These are phyloP conservation scores for Oxyscelio sp. DNA, from an alignment of 2,888 invertebrate genomes.

Conservation along the genomic window DNA sequence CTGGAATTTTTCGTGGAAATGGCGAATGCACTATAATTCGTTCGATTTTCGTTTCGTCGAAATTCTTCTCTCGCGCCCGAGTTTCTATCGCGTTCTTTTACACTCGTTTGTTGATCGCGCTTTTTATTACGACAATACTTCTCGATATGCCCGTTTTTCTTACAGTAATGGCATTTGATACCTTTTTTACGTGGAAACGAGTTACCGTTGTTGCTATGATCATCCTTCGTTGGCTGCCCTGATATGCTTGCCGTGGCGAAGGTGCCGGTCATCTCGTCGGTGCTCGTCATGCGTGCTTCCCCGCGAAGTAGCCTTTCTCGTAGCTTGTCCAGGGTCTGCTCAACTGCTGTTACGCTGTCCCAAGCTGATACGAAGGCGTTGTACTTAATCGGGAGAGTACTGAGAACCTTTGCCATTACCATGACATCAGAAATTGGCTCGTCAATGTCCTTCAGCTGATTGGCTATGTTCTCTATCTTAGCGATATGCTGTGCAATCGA, in stretches of 20 bases:
- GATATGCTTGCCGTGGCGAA: constrained; percentile 12
- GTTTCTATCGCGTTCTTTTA: not conserved
- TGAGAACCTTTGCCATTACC: constrained; percentile 46
- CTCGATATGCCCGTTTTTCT: constrained; percentile 34
- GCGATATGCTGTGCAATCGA: constrained; percentile 30
- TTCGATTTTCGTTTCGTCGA: not conserved
- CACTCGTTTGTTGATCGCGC: not conserved
- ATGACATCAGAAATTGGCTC: constrained; percentile 30
- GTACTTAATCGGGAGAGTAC: constrained; percentile 32
- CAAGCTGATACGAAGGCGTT: constrained; percentile 41
- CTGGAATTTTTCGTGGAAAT: not conserved
- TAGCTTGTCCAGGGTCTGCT: constrained; percentile 31
- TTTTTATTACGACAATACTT: constrained; percentile 39
- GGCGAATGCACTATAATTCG: constrained; percentile 6
- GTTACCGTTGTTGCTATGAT: too few relatives aligned
- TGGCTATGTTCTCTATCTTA: constrained; percentile 9
- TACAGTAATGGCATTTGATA: constrained; percentile 28
- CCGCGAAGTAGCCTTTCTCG: constrained; percentile 44
- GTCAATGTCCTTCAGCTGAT: constrained; percentile 28
- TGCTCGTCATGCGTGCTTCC: constrained; percentile 20
- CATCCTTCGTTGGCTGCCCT: not conserved
- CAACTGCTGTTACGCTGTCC: constrained; percentile 39
- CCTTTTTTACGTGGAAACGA: not conserved
- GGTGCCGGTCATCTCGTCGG: constrained; percentile 21
- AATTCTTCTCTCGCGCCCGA: not conserved